These are phyloP conservation scores for Xiphydria camelus DNA, from an alignment of 2,888 invertebrate species.

Conservation along the genomic window DNA sequence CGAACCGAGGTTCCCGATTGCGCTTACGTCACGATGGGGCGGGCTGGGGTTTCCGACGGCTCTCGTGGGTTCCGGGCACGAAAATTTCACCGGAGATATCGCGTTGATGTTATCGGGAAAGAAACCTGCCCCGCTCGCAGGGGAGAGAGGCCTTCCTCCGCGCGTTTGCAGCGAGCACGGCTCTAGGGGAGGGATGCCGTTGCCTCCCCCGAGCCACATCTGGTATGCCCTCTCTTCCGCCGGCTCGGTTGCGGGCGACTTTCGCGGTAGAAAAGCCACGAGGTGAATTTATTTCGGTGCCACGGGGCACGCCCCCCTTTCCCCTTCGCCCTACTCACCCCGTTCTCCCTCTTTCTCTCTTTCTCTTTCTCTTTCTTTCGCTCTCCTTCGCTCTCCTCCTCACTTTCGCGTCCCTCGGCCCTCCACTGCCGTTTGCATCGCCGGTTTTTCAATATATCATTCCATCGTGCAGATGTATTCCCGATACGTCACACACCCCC, in stretches of 20 bases:
- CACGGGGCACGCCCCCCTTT: slow-evolving; percentile 4
- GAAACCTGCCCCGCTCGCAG: not conserved
- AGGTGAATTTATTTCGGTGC: too few species aligned
- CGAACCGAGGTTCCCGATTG: too few species aligned
- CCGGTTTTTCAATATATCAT: slow-evolving; percentile 15
- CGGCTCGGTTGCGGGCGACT: slow-evolving; percentile 15
- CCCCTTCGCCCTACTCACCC: slow-evolving; percentile 7
- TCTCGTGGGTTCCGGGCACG: too few species aligned
- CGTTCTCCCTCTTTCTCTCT: not conserved
- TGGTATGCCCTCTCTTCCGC: slow-evolving; percentile 11
- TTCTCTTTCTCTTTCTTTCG: slow-evolving; percentile 5
- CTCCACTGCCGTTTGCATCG: too few species aligned
- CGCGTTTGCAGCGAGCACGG: slow-evolving; percentile 20
- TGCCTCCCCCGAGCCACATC: slow-evolving; percentile 13
- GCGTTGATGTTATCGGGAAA: too few species aligned
- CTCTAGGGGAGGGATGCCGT: too few species aligned
- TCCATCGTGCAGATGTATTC: slow-evolving; percentile 34
- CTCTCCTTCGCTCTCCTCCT: not conserved
- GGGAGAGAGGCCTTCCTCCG: slow-evolving; percentile 16
- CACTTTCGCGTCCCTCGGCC: not conserved
- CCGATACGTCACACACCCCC: slow-evolving; percentile 37
- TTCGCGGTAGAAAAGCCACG: too few species aligned
- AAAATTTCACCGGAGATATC: too few species aligned
- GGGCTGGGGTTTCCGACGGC: too few species aligned
- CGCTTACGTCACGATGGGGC: too few species aligned